Evolutionary conservation across 1,140 invertebrate genomes (phyloP).

Genomic region (Metaphire vulgaris): DNA sequence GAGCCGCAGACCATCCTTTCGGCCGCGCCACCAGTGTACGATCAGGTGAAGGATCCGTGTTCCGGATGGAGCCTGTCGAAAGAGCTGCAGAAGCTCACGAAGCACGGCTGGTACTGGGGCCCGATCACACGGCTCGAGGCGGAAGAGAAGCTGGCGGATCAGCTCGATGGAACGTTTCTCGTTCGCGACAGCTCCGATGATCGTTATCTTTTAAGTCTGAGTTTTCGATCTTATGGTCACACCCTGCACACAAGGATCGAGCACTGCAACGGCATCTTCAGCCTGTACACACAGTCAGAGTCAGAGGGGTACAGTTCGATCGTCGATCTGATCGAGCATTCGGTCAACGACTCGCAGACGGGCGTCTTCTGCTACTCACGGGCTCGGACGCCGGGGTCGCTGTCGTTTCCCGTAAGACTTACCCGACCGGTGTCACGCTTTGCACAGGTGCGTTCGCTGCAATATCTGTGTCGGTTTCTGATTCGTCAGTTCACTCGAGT

Average conservation of each 20-base stretch:
- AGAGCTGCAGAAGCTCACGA: slow-evolving; percentile 58
- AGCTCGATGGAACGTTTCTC: slow-evolving; percentile 70
- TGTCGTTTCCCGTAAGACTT: slow-evolving; percentile 66
- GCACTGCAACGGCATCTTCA: slow-evolving; percentile 62
- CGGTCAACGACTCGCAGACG: slow-evolving; percentile 62
- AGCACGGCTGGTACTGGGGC: slow-evolving; percentile 65
- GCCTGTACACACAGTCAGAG: slow-evolving; percentile 62
- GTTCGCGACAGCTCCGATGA: slow-evolving; percentile 69
- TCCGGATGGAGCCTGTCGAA: slow-evolving; percentile 52
- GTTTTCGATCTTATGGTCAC: slow-evolving; percentile 67
- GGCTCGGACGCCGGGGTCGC: slow-evolving; percentile 60
- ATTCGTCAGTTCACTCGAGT: slow-evolving; percentile 65
- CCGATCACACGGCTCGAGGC: slow-evolving; percentile 60
- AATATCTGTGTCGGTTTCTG: slow-evolving; percentile 70
- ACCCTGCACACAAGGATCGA: slow-evolving; percentile 67
- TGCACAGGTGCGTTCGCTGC: slow-evolving; percentile 64
- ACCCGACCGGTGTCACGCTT: slow-evolving; percentile 71
- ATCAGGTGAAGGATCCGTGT: slow-evolving; percentile 30
- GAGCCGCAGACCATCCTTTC: neutral
- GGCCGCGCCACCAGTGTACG: slow-evolving; percentile 26
- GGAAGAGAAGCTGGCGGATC: slow-evolving; percentile 60
- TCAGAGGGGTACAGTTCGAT: slow-evolving; percentile 63
- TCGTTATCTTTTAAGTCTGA: slow-evolving; percentile 63
- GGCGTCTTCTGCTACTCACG: slow-evolving; percentile 69
- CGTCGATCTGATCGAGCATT: slow-evolving; percentile 64